These are phyloP conservation scores for Akabosia matsudoensis DNA, from an alignment of 1,140 invertebrate genomes.

Conservation along the genomic window DNA sequence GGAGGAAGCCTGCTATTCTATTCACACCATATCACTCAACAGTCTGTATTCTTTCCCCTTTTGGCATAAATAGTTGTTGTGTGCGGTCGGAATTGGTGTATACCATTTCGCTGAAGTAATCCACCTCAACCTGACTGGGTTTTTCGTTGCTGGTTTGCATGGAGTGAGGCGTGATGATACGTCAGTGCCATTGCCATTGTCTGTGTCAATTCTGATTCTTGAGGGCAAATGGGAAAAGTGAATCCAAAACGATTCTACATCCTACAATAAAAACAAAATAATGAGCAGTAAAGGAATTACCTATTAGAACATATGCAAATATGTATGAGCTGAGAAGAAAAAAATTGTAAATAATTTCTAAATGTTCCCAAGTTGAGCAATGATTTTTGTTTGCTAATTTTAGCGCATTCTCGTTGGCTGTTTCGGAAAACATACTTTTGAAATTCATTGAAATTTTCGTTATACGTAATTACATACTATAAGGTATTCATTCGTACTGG, in stretches of 20 bases:
- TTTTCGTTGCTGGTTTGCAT: neutral
- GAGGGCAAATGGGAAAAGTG: neutral
- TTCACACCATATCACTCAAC: neutral
- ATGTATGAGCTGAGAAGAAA: too few species aligned
- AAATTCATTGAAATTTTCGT: too few species aligned
- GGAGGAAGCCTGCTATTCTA: neutral
- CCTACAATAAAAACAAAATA: neutral
- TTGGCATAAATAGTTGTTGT: slow-evolving; percentile 3
- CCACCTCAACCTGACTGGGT: neutral
- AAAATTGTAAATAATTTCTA: too few species aligned
- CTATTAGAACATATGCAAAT: too few species aligned
- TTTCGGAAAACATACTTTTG: too few species aligned
- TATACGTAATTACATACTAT: too few species aligned
- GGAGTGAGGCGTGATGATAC: slow-evolving; percentile 2
- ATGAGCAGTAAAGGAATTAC: too few species aligned
- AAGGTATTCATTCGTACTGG: too few species aligned
- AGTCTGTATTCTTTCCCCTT: neutral
- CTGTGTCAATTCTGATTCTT: neutral
- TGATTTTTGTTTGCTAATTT: too few species aligned
- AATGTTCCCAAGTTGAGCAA: too few species aligned
- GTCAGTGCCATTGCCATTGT: slow-evolving; percentile 20
- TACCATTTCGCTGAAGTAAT: neutral
- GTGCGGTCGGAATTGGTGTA: neutral
- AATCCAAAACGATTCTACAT: neutral
- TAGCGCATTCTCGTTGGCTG: too few species aligned